A percentile compares a stretch with the other conserved stretches of the same genome.
Evolutionary conservation across 2,113 vertebrate genomes (phyloP).

Genomic region (Thryonomys swinderianus): DNA sequence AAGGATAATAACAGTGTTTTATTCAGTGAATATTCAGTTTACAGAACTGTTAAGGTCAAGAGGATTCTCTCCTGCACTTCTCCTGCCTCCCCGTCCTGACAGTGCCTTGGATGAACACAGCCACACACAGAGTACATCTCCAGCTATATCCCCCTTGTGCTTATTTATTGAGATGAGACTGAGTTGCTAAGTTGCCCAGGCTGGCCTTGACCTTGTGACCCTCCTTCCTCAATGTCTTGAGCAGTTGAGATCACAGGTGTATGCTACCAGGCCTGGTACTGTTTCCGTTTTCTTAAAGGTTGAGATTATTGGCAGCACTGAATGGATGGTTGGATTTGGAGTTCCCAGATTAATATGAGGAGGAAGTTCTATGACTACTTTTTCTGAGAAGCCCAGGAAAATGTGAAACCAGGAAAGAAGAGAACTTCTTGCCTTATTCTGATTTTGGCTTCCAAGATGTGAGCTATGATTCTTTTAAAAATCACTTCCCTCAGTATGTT

Average conservation of each 20-base stretch:
- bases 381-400: slow-evolving; percentile 12
- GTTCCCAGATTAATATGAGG: not conserved
- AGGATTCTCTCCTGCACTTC: not conserved
- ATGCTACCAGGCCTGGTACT: not conserved
- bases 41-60: not conserved
- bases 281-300: slow-evolving; percentile 12
- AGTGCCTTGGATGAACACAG: not conserved
- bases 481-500: not conserved
- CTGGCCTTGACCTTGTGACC: not conserved
- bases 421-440: not conserved
- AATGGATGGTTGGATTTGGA: not conserved
- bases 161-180: not conserved
- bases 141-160: not conserved
- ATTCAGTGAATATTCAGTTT: not conserved
- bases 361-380: not conserved
- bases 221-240: not conserved
- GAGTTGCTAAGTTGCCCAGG: not conserved
- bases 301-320: not conserved
- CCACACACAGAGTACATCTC: not conserved
- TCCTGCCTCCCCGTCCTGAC: not conserved
- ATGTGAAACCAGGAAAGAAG: not conserved
- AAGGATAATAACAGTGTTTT: not conserved
- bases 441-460: not conserved
- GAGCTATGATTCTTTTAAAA: not conserved
- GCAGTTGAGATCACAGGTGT: not conserved